Conservation (phyloP, 2,888 invertebrate genomes). For the Drosophila quinaria region DNA sequence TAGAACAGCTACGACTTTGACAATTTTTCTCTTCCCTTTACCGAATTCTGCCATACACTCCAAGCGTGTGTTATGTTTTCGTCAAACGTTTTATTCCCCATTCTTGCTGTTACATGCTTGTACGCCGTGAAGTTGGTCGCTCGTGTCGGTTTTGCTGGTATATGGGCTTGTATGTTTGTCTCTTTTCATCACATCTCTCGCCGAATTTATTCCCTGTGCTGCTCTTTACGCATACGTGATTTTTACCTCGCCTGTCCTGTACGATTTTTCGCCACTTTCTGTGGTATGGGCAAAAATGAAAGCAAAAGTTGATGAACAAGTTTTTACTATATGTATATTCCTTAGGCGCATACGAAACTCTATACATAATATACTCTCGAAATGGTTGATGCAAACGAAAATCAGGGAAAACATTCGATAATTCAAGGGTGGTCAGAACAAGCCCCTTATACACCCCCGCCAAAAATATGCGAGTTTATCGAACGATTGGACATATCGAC, state of each 20-base stretch:
- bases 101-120: constrained; percentile 43
- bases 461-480: constrained; percentile 30
- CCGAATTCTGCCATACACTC: constrained; percentile 49
- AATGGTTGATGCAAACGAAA: constrained; percentile 26
- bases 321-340: constrained; percentile 60
- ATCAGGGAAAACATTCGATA: constrained; percentile 38
- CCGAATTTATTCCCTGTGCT: constrained; percentile 30
- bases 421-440: constrained; percentile 57
- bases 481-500: background rate
- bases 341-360: constrained; percentile 27
- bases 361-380: constrained; percentile 17
- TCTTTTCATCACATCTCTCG: constrained; percentile 32
- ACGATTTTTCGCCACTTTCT: constrained; percentile 67
- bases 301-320: constrained; percentile 84
- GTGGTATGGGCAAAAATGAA: constrained; percentile 72
- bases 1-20: constrained; percentile 36
- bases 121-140: constrained; percentile 75
- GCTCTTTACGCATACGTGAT: constrained; percentile 73
- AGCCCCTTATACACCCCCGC: constrained; percentile 34
- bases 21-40: constrained; percentile 31
- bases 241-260: constrained; percentile 59
- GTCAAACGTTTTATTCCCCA: constrained; percentile 68
- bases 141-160: constrained; percentile 30
- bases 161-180: constrained; percentile 49
- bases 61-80: constrained; percentile 70